Percentiles rank a stretch among this genome's conserved stretches.
Evolutionary conservation across 2,797 vertebrate species (phyloP).

Genomic region (Pachyuromys duprasi): DNA sequence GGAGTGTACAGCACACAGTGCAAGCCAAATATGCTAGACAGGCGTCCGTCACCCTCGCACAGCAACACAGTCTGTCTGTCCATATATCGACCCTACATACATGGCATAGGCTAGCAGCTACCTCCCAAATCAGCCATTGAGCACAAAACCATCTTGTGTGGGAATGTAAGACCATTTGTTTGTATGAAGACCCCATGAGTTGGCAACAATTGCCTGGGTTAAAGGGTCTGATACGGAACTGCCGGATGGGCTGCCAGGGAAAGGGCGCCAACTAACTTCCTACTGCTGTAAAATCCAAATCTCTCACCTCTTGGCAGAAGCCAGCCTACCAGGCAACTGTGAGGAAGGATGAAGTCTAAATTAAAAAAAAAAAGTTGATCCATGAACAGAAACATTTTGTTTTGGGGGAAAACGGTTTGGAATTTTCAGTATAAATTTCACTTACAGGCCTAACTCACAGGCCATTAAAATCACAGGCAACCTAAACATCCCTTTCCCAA

Average conservation of each 20-base stretch:
- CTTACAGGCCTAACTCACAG: background rate
- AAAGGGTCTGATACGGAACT: background rate
- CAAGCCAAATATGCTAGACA: background rate
- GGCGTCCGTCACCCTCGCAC: too few relatives aligned
- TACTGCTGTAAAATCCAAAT: background rate
- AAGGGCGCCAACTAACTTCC: background rate
- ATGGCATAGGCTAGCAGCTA: background rate
- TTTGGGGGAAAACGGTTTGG: too few relatives aligned
- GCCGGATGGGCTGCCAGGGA: background rate
- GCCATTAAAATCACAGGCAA: conserved; percentile 11
- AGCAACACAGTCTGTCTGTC: background rate
- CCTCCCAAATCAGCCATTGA: background rate
- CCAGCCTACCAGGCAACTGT: background rate
- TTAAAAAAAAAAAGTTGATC: background rate
- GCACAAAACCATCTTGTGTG: rapidly evolving
- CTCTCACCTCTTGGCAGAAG: conserved; percentile 22
- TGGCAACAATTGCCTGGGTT: background rate
- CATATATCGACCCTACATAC: too few relatives aligned
- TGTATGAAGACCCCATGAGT: background rate
- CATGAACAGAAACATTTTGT: conserved; percentile 21
- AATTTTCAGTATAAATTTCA: background rate
- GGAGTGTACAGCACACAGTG: background rate
- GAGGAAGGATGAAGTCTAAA: background rate
- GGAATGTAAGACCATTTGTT: background rate
- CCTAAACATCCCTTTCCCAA: background rate